Base-by-base conservation (phyloP, 2,888 invertebrate species). In the Macaria notata region DNA sequence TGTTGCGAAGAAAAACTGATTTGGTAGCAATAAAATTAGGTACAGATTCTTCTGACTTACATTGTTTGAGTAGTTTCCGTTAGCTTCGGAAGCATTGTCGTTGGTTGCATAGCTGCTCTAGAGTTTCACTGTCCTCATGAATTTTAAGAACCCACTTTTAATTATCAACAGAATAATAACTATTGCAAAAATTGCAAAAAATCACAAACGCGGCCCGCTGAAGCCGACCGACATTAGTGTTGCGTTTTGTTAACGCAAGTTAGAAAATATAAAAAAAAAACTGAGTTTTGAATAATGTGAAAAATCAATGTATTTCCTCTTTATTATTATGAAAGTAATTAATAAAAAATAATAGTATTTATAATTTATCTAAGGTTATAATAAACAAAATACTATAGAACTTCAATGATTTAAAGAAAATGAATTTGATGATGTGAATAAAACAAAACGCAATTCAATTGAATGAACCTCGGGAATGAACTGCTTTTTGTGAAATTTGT, bases 41-140 rank as follows among this genome's bases (percentile, higher is more conserved):
- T n/a, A 31, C 9, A 49, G 31, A 54, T 61, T 50, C 61, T 68
- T 70, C 65, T 73, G 68, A 88, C 91, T 89, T 75, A 92, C 92
- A 92, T 88, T 68, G 87, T 87, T 84, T 92, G 91, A 63, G 87
- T 85, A 60, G 86, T 79, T 64, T 88, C 87, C 72, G 85, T 73
- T 62, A 89, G 82, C 75, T 89, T 88, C 59, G 86, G 84, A 75
- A 87, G 85, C 84, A 87, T 86, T 71, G 84, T 84, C 57, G 81
- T 79, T 65, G 87, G 83, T 79, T 86, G 86, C 85, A 86, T 88
- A 64, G 70, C 71, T 69, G 67, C 58, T 73, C 62, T 78, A 81
- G 68, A 71, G 68, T 69, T 77, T 64, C 65, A 77, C 66, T 76
- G 72, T 81, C 73, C 70, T 78, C 86, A 88, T 88, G 70, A 83